These are phyloP conservation scores for Numenius arquata DNA, from an alignment of 2,113 vertebrate species.

Conservation along the genomic window DNA sequence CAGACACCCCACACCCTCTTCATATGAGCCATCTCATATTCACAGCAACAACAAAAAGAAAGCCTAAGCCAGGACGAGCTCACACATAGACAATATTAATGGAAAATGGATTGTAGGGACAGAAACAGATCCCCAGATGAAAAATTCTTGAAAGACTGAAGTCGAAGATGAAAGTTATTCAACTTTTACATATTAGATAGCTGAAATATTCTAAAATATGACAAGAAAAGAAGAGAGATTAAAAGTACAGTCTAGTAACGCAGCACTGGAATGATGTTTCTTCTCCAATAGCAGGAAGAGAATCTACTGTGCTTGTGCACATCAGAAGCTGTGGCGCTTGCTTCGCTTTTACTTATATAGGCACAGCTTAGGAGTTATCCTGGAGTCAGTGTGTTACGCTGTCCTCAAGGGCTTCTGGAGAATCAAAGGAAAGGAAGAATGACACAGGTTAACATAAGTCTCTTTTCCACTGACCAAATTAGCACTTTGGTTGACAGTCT, in stretches of 20 bases:
- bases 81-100: not conserved
- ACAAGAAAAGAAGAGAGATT: not conserved
- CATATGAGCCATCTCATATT: not conserved
- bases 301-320: not conserved
- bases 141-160: not conserved
- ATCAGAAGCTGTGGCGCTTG: not conserved
- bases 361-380: not conserved
- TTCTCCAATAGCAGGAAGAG: not conserved
- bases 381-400: not conserved
- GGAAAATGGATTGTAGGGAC: not conserved
- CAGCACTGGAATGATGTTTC: not conserved
- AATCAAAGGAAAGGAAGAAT: not conserved
- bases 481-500: not conserved
- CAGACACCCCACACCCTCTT: not conserved
- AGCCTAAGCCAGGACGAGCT: not conserved
- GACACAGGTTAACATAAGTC: not conserved
- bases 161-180: not conserved
- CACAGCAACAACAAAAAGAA: constrained; percentile 19
- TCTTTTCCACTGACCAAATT: not conserved
- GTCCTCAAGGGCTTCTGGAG: not conserved
- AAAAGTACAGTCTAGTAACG: not conserved
- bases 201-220: not conserved
- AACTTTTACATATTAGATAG: not conserved
- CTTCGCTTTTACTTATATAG: not conserved
- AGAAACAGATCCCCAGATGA: not conserved